Conservation (phyloP, 2,797 vertebrate genomes). For the Gobio occitaniae region DNA sequence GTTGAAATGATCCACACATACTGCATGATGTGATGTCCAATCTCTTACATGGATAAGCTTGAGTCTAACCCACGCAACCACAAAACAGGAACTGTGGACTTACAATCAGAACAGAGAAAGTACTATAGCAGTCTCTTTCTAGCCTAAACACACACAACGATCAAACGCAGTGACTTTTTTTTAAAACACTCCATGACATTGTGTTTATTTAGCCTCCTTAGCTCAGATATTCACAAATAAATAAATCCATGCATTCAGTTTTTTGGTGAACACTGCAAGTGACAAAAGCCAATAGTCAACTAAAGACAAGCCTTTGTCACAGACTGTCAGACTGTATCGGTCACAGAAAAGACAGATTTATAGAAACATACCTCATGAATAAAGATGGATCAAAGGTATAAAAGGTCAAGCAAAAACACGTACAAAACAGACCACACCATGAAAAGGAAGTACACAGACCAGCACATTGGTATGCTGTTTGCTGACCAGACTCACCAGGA, state of each 20-base stretch:
- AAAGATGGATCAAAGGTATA: background rate
- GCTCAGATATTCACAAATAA: background rate
- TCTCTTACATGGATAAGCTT: background rate
- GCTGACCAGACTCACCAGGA: slow-evolving; percentile 3
- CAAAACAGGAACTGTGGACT: background rate
- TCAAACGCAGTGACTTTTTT: background rate
- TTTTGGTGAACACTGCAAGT: background rate
- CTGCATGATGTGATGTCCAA: too few species aligned
- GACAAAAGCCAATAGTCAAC: background rate
- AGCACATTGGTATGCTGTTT: slow-evolving; percentile 21
- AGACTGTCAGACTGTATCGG: background rate
- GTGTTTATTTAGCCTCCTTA: background rate
- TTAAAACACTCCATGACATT: background rate
- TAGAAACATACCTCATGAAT: background rate
- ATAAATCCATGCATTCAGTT: background rate
- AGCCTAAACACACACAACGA: background rate
- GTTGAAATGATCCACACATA: background rate
- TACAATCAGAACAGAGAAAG: background rate
- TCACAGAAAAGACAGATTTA: background rate
- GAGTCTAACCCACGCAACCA: background rate
- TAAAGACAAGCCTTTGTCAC: background rate
- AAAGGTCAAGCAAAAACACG: background rate
- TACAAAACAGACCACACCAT: background rate
- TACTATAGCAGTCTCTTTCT: background rate
- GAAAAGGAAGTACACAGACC: background rate